Evolutionary conservation across 1,140 invertebrate genomes (phyloP).

Genomic region (Drosophila serrata): DNA sequence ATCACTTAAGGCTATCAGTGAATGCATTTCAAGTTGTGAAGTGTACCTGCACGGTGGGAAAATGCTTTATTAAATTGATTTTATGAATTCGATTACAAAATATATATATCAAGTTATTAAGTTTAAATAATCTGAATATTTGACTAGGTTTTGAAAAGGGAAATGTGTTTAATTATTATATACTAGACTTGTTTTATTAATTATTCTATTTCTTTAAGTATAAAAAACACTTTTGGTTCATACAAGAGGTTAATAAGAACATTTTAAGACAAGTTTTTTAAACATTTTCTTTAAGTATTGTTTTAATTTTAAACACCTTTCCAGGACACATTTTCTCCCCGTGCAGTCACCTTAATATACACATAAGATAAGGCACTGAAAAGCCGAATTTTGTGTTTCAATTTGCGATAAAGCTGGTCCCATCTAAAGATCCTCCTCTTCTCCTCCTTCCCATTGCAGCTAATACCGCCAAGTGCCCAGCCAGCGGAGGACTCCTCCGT

Average conservation of each 20-base stretch:
- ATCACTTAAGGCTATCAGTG: slow-evolving; percentile 26
- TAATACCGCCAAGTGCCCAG: slow-evolving; percentile 67
- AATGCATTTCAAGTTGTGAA: slow-evolving; percentile 22
- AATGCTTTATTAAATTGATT: not conserved
- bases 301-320: not conserved
- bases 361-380: slow-evolving; percentile 16
- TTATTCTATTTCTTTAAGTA: no score
- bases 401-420: slow-evolving; percentile 30
- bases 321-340: not conserved
- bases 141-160: no score
- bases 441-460: slow-evolving; percentile 51
- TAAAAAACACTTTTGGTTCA: no score
- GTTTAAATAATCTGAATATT: no score
- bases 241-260: no score
- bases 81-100: not conserved
- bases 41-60: slow-evolving; percentile 12
- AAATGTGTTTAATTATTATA: not conserved
- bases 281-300: not conserved
- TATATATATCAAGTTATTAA: not conserved
- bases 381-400: slow-evolving; percentile 36
- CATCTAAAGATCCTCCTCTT: slow-evolving; percentile 2
- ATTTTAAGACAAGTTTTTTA: not conserved
- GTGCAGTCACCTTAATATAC: slow-evolving; percentile 20
- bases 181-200: not conserved
- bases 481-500: slow-evolving; percentile 58